Base-by-base conservation (phyloP, 1,140 invertebrate genomes). In the Drosophila equinoxialis region DNA sequence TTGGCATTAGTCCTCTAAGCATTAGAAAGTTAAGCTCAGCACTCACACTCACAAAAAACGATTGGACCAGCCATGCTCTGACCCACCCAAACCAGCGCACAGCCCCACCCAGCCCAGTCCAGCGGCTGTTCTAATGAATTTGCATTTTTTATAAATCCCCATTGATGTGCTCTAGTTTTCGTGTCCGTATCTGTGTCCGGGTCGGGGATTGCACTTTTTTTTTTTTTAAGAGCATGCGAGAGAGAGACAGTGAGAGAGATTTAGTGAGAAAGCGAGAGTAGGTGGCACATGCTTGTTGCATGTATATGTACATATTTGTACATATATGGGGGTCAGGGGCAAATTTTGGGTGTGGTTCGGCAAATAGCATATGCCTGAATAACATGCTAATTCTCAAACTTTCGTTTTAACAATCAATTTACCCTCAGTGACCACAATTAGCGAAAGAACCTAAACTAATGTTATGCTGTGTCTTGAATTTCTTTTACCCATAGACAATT, bases 121-220 rank as follows among this genome's bases (percentile, higher is more conserved):
- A 51, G 45, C 45, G 68, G 64, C 66, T 72, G 76, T 65, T 87
- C 80, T 87, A 87, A 87, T 87, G 83, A 87, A 87, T 87, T 83
- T 87, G 83, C 83, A 87, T 87, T 87, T 87, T 87, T 87, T 87
- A 87, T 87, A 89, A 87, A 89, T 87, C 83, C 83, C 83, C 84
- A 87, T 87, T 87, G 83, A 87, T 89, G 83, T 80, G 83, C 84
- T 77, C 83, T 66, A 87, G 67, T 87, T 87, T 67, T 68, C 68
- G 58, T 57, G 42, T 13, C 68, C 45, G 45, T 51, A 51, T 23
- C 45, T 51, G 45, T 67, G 45, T 58, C 35, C 51, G 39, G 71
- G 73, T 58, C 42, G 48, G 61, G 81, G 73, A 84, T 70, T 85
- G 81, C 77, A 85, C 74, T 58, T 78, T 75, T 78, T 57, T 58